Conservation (phyloP, 2,888 invertebrate genomes). For the Melieria picta region DNA sequence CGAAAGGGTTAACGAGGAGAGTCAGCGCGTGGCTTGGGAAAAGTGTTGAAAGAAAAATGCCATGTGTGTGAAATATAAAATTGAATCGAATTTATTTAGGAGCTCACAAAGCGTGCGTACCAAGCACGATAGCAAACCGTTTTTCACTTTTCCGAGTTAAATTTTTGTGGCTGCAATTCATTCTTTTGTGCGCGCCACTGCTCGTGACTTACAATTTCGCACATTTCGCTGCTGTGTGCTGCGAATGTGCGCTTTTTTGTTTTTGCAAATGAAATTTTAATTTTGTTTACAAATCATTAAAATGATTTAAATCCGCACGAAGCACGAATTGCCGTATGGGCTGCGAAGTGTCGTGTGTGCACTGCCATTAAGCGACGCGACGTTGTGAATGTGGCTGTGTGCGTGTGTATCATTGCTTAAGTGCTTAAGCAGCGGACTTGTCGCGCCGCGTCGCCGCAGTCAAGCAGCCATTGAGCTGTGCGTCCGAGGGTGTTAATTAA, state of each 20-base stretch:
- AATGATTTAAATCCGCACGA: slow-evolving; percentile 42
- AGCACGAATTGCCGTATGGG: slow-evolving; percentile 28
- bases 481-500: slow-evolving; percentile 44
- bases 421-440: slow-evolving; percentile 26
- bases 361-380: slow-evolving; percentile 6
- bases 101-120: no score
- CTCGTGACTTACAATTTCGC: neutral
- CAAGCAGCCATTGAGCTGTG: slow-evolving; percentile 28
- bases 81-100: no score
- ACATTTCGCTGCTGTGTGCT: neutral
- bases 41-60: no score
- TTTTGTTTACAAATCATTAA: slow-evolving; percentile 48
- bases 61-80: no score
- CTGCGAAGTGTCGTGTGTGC: slow-evolving; percentile 31
- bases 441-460: slow-evolving; percentile 20
- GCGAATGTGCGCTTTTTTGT: slow-evolving; percentile 22
- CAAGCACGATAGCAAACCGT: no score
- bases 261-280: slow-evolving; percentile 36
- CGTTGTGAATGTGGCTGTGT: neutral
- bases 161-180: no score
- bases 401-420: neutral
- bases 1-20: no score
- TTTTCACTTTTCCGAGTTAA: no score
- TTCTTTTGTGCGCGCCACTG: no score
- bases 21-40: no score